A percentile compares a stretch with the other conserved stretches of the same genome.
phyloP scores from a whole-genome alignment of 1,140 invertebrate genomes.

The Ceratosolen solmsi region DNA sequence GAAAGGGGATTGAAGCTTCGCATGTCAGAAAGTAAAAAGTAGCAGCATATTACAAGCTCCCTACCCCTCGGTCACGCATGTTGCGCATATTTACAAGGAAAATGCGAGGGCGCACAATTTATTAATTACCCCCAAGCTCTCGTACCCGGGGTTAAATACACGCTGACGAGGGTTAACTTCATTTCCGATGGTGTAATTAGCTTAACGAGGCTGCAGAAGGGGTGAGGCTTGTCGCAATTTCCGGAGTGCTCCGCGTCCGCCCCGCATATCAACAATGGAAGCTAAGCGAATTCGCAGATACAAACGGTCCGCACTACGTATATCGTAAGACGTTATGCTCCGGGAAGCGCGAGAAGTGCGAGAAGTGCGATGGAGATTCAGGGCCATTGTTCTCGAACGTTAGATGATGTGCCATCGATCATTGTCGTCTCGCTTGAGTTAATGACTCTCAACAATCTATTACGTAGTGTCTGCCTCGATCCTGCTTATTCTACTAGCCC shows the following conservation, averaged over 20 bases:
- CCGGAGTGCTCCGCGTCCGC: constrained; percentile 3
- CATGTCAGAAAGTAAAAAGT: too few species aligned
- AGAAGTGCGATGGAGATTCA: neutral
- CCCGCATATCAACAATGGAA: constrained; percentile 19
- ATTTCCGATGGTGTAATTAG: constrained; percentile 34
- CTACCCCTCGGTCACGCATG: neutral
- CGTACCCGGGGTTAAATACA: neutral
- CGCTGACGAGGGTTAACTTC: neutral
- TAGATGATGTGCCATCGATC: constrained; percentile 1
- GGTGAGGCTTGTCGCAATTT: neutral
- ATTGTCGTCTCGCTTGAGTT: constrained; percentile 25
- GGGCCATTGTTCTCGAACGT: neutral
- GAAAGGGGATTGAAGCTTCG: too few species aligned
- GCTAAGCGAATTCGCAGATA: neutral
- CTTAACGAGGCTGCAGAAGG: constrained; percentile 17
- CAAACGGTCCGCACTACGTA: neutral
- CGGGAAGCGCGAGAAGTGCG: neutral
- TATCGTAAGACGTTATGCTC: constrained; percentile 13
- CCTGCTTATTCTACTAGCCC: constrained; percentile 14
- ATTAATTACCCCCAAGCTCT: constrained; percentile 31
- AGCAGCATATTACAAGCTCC: neutral
- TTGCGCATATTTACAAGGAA: neutral
- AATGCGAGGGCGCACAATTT: neutral
- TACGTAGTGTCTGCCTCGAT: neutral
- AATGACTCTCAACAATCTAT: constrained; percentile 28